Conservation (phyloP, 2,797 vertebrate species). For the Petrocephalus sullivani region DNA sequence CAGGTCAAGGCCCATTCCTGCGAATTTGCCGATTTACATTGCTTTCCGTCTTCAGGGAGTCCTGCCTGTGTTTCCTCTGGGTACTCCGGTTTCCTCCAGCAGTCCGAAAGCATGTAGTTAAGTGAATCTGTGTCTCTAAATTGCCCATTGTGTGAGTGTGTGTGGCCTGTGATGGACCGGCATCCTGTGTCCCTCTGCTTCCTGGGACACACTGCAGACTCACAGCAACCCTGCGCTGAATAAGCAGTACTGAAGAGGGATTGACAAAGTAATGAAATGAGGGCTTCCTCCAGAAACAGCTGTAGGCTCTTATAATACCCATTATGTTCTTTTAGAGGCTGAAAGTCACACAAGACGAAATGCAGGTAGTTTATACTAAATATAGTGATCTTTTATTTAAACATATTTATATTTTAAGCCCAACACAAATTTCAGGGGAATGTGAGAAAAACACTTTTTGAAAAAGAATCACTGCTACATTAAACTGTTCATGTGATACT, state of each 20-base stretch:
- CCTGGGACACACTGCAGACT: neutral
- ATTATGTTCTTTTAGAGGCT: neutral
- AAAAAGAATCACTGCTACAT: neutral
- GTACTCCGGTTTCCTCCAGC: neutral
- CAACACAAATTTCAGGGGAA: neutral
- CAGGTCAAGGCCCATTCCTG: neutral
- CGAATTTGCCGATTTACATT: neutral
- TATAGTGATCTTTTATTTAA: neutral
- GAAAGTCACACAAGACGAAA: neutral
- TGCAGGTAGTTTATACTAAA: neutral
- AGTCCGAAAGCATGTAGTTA: neutral
- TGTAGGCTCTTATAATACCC: neutral
- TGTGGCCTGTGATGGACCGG: neutral
- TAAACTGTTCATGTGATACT: neutral
- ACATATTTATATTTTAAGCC: neutral
- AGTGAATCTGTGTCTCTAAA: neutral
- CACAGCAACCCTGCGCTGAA: neutral
- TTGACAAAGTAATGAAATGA: constrained; percentile 1
- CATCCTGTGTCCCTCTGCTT: neutral
- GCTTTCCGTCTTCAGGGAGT: neutral
- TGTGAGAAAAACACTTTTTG: neutral
- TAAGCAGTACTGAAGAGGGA: neutral
- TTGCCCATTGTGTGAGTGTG: neutral
- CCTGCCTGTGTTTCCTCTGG: neutral
- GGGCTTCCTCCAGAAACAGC: neutral